Base-by-base conservation (phyloP, 1,140 invertebrate species). In the Pseudomyrmex gracilis region DNA sequence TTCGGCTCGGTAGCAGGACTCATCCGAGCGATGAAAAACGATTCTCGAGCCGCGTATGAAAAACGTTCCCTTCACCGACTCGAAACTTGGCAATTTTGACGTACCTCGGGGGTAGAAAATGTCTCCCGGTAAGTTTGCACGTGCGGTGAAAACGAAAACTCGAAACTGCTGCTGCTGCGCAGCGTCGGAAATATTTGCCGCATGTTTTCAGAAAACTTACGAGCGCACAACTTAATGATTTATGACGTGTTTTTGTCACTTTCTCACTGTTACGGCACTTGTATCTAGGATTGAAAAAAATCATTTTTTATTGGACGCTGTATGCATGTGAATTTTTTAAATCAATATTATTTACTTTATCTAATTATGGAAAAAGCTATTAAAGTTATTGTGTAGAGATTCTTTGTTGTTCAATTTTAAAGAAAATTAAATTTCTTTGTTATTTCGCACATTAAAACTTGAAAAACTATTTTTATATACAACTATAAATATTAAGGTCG, bases 11-110 rank as follows among this genome's bases (percentile, higher is more conserved):
- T 70, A 24, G 66, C 53, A 57, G 34, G 63, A 20, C 15, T 68
- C 24, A 70, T 73, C 43, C 58, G 71, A 83, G 60, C 53, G 66
- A 43, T 51, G 47, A 22, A 17, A 60, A 47, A 58, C 66, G 53
- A 61, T 66, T 8, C 34, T 51, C 22, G 13, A 13, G 2, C 34
- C 22, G 13, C 22, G 13, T 9, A 58, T 22, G 85, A 34, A 47
- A 51, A 53, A 86, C 17, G 8, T 10, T 22, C 24, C 17, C 57
- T 45, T 47, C 20, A 17, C 45, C n/a, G 45, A 73, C 13, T 58
- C 24, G 15, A 68, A 87, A 87, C 55, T 84, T 87, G 0, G 55
- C 71, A 78, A 84, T 87, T 87, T 87, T 87, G 74, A 67, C 43
- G 60, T 63, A 20, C 15, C 15, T 53, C 0, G 20, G 22, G 12